Evolutionary conservation across 2,888 invertebrate genomes (phyloP), one percentile per base, ranked within the genome.

Genomic region (Microctonus hyperodae): DNA sequence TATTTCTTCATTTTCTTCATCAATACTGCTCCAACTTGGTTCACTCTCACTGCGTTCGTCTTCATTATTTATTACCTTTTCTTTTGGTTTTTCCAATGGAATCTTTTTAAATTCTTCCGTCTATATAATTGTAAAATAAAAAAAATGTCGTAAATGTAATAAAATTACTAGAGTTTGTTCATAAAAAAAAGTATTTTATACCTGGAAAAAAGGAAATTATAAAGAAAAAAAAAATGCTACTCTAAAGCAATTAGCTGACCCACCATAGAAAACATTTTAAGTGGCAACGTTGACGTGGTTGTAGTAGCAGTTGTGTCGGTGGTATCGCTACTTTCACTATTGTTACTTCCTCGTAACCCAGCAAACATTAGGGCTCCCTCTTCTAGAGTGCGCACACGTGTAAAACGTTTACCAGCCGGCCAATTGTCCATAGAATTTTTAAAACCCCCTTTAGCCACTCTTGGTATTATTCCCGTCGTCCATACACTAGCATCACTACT

Each of bases 401-500:
- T 72, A 55, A 79, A 75, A 31, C 78, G 73, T n/a, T 75, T 67
- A 2, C 73, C 72, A 7, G 71, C 63, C 16, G 74, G 75, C 80
- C 79, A 78, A 51, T 73, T 69, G 31, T 80, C 78, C 59, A 74
- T 69, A 2, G 75, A 67, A 66, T 74, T 75, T 64, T 76, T 77
- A 4, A 71, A 66, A 62, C 75, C 77, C 7, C 68, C 69, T 20
- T 64, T 67, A 13, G 72, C 65, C 11, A 73, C 59, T 56, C 79
- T 81, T 0, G 75, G 78, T 4, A 72, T 73, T 5, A 82, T 74
- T 0, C 81, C 81, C 2, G 82, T 82, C 3, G 81, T 81, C 82
- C 83, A 82, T 10, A 82, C 74, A 65, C 79, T 76, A 2, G 78
- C 74, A 40, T 82, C 83, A 73, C 81, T 81, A 69, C 81, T 82